These are phyloP conservation scores for Brachypteracias leptosomus DNA, from an alignment of 2,113 vertebrate species.

Conservation along the genomic window DNA sequence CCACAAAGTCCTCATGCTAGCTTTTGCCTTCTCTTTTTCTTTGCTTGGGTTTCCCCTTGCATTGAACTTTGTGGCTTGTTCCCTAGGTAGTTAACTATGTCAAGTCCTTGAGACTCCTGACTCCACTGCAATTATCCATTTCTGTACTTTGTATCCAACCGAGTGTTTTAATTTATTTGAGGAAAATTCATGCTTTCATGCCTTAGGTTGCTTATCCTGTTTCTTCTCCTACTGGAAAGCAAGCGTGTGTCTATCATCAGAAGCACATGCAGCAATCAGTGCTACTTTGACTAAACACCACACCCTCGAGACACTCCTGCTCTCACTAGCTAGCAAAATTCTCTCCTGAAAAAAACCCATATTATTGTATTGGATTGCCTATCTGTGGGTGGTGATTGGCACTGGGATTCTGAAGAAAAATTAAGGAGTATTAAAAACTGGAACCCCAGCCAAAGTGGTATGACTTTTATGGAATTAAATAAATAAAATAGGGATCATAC, in stretches of 20 bases:
- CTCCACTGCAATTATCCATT: neutral
- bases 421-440: neutral
- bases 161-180: neutral
- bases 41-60: neutral
- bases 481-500: rapidly evolving
- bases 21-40: neutral
- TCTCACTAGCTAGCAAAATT: neutral
- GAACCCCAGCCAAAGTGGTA: neutral
- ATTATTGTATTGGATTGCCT: neutral
- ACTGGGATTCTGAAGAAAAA: neutral
- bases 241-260: neutral
- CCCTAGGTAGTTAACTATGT: neutral
- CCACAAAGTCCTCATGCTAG: neutral
- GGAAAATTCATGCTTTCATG: neutral
- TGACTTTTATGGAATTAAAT: neutral
- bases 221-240: neutral
- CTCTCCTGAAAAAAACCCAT: neutral
- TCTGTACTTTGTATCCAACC: neutral
- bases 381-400: neutral
- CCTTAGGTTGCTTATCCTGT: neutral
- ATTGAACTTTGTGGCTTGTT: neutral
- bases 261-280: neutral
- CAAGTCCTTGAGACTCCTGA: neutral
- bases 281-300: neutral
- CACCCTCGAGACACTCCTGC: neutral